Base-by-base conservation (phyloP, 30 jellyfish, hydroid and myxozoan species). In the Aurelia sp. region DNA sequence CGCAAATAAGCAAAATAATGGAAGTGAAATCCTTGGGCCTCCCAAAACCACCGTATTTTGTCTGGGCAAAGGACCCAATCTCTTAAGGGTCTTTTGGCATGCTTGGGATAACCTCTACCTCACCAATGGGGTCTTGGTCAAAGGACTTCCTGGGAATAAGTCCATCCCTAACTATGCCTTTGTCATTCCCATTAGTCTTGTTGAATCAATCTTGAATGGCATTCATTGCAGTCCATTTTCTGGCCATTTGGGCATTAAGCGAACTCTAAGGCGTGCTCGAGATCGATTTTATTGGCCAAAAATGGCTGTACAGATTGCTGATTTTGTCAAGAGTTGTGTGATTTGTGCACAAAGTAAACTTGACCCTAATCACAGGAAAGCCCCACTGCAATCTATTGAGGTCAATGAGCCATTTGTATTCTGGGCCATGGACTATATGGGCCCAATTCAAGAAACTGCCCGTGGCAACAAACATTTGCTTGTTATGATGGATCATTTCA, bases 21-120 rank as follows among this genome's bases (percentile, higher is more conserved):
- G 85, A 67, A 40, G 6, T 80, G 35, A 80, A 80, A 51, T 66
- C 51, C 13, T 44, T 18, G 16, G 90, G 64, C 31, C 58, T 63
- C 50, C 90, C 90, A 6, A 80, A 66, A 52, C 82, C 90, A 10
- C 84, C 82, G 6, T 67, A 21, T 21, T 80, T 80, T 66, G 90
- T 47, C 23, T 80, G 90, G 90, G 58, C 75, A 23, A 23, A 13
- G 19, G 73, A 80, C 41, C 90, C 90, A 47, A 51, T 51, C 31
- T 30, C n/a, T n/a, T 80, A 21, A 71, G 74, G 40, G 58, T 75
- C 8, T 80, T 23, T 59, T 65, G 82, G 90, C 83, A 80, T 53
- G 48, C 74, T 66, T 80, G 90, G 82, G 90, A 80, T 62, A 17
- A 8, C 30, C 70, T 65, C 35, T 31, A 51, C 35, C 16, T 80